These are phyloP conservation scores for Cheirogaleus medius DNA, from an alignment of 2,113 vertebrate genomes.

Conservation along the genomic window DNA sequence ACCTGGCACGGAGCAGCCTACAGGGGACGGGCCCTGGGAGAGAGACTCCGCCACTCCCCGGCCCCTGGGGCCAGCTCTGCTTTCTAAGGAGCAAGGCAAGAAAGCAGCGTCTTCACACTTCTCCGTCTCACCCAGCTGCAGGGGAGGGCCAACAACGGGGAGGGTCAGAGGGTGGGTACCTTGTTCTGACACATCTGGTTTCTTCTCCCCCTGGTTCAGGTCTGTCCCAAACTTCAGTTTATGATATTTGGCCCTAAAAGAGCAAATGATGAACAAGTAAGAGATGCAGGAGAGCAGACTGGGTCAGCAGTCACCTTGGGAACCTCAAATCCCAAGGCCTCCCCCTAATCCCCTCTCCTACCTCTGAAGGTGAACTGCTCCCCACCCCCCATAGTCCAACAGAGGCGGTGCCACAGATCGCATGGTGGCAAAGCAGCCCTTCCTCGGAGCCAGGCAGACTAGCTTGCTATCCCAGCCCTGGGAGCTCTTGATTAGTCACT, in stretches of 20 bases:
- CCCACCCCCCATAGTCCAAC: rapidly evolving
- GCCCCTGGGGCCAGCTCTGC: background rate
- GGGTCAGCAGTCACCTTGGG: background rate
- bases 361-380: background rate
- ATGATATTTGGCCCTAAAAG: conserved; percentile 91
- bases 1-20: background rate
- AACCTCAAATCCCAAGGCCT: background rate
- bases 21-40: rapidly evolving
- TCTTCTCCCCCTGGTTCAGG: conserved; percentile 90
- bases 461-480: background rate
- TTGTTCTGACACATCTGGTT: conserved; percentile 82
- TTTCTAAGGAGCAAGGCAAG: background rate
- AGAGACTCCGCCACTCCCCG: background rate
- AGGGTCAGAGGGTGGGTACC: conserved; percentile 39
- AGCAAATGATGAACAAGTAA: background rate
- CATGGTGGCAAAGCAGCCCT: background rate
- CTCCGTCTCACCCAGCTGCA: background rate
- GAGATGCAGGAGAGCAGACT: too few species aligned
- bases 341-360: rapidly evolving
- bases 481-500: background rate
- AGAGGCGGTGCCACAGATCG: rapidly evolving
- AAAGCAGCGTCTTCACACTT: background rate
- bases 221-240: conserved; percentile 93
- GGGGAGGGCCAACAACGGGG: rapidly evolving
- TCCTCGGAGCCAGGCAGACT: background rate